Conservation (phyloP, 1,140 invertebrate genomes). For the Galendromus occidentalis region DNA sequence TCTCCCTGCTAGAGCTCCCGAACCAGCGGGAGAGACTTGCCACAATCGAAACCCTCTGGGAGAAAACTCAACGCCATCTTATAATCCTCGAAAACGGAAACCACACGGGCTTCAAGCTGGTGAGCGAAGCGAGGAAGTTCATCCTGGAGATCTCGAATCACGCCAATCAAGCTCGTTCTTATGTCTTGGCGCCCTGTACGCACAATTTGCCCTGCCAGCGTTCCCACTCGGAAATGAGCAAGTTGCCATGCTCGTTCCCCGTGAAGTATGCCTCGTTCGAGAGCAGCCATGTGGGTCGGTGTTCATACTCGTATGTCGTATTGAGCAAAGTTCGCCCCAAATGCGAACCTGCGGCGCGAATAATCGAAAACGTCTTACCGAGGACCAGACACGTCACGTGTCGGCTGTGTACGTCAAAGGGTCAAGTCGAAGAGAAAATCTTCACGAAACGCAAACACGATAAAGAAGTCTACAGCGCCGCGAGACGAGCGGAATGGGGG, state of each 20-base stretch:
- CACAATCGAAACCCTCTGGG: conserved; percentile 55
- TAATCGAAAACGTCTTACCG: conserved; percentile 44
- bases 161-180: not conserved
- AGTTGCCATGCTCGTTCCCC: not conserved
- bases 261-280: not conserved
- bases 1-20: conserved; percentile 56
- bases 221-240: not conserved
- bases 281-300: not conserved
- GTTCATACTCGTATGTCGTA: conserved; percentile 35
- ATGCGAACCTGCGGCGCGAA: conserved; percentile 30
- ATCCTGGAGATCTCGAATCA: conserved; percentile 20
- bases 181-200: conserved; percentile 29
- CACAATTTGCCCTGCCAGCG: conserved; percentile 17
- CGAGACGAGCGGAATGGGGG: not conserved
- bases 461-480: conserved; percentile 32
- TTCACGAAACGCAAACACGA: conserved; percentile 51
- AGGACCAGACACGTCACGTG: conserved; percentile 50
- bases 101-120: conserved; percentile 44
- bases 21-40: conserved; percentile 42
- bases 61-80: conserved; percentile 57
- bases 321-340: conserved; percentile 44
- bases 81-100: conserved; percentile 65
- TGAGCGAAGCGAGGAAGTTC: conserved; percentile 30
- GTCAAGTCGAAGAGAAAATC: conserved; percentile 50
- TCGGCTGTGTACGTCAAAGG: conserved; percentile 48